Base-by-base conservation (phyloP, 1,140 invertebrate genomes). In the Caerostris extrusa region DNA sequence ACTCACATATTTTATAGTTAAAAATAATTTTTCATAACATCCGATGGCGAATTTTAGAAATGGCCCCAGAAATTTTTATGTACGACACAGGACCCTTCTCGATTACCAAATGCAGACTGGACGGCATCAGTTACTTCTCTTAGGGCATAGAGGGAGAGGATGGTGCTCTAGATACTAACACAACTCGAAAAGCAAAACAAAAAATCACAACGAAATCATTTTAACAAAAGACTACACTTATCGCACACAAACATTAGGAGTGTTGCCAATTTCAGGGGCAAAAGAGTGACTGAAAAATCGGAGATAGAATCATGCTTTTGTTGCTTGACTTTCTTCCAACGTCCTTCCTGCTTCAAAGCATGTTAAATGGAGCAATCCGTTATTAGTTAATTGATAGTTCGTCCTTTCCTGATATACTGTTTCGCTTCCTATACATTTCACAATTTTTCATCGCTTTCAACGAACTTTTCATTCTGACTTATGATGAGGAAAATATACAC, bases 291-390 rank as follows among this genome's bases (percentile, higher is more conserved):
- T 10, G 12, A 34, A 53, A 77, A 77, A 77, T 19, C 71, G 34
- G 8, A 19, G 67, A 69, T 69, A 69, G 67, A 77, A 8, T 12
- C 71, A 53, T 50, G 34, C 71, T 69, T 69, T 69, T 69, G 71
- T 77, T 53, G 34, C 3, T 77, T 77, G 71, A 50, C 53, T 77
- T 53, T 50, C 10, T 50, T 77, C 69, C 69, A 77, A 34, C 69
- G 34, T 10, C 50, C 71, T 77, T 77, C 71, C 71, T 77, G 71
- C 71, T 34, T 53, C 71, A 53, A 12, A 12, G 10, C 10, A 77
- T 77, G 34, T 77, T 77, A 77, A 77, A 77, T 77, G 50, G 10
- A 12, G 71, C 34, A 50, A 77, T 77, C 71, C 34, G 71, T 77
- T 53, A 77, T 77, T 53, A 5, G 34, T 8, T 12, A 14, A 77